phyloP scores from a whole-genome alignment of 2,797 vertebrate species.

The Sebastes hubbsi region DNA sequence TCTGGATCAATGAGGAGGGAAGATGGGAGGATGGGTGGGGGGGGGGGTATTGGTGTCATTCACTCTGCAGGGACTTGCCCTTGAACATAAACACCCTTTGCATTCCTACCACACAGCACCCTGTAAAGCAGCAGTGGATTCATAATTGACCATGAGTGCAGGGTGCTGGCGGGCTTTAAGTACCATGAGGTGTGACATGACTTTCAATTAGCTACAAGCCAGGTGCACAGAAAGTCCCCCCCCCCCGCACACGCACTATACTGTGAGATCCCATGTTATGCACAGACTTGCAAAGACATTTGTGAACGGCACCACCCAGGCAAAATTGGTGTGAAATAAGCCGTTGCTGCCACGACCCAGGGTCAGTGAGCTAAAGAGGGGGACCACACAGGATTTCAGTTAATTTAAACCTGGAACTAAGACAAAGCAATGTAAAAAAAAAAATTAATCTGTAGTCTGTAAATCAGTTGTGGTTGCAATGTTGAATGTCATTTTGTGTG shows the following conservation, averaged over 20 bases:
- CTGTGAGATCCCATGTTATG: not conserved
- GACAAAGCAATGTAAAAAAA: too few species aligned
- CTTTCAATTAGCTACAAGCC: slow-evolving; percentile 45
- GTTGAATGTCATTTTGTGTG: too few species aligned
- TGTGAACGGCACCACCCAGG: not conserved
- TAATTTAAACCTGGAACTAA: too few species aligned
- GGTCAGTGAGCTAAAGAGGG: too few species aligned
- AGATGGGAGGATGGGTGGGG: not conserved
- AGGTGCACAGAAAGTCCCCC: not conserved
- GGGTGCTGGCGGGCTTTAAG: slow-evolving; percentile 11
- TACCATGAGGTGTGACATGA: slow-evolving; percentile 40
- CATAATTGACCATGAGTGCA: slow-evolving; percentile 50
- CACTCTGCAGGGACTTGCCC: slow-evolving; percentile 34
- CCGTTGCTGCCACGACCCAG: not conserved
- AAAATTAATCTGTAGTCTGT: too few species aligned
- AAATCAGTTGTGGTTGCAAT: too few species aligned
- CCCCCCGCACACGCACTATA: not conserved
- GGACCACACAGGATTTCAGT: too few species aligned
- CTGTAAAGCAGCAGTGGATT: slow-evolving; percentile 25
- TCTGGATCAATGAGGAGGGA: slow-evolving; percentile 32
- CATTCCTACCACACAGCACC: slow-evolving; percentile 36
- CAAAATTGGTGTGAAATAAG: slow-evolving; percentile 30
- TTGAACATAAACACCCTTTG: slow-evolving; percentile 56
- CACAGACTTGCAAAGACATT: not conserved
- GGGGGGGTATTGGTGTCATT: slow-evolving; percentile 21